Percentiles rank a stretch among this genome's conserved stretches.
phyloP scores from a whole-genome alignment of 92 coral and sea anemone species.

The Umimayanthus chanpuru region DNA sequence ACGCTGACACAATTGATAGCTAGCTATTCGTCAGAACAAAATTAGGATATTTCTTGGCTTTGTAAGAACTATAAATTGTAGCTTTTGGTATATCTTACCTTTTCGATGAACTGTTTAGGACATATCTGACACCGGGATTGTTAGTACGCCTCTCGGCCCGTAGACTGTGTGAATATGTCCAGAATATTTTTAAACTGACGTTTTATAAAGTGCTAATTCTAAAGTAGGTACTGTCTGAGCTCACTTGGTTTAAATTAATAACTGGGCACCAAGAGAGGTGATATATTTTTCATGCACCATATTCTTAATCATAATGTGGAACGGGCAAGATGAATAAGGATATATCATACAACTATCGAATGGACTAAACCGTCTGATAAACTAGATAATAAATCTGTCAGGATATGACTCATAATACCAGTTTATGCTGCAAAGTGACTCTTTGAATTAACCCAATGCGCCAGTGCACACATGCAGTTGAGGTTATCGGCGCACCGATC shows the following conservation, averaged over 20 bases:
- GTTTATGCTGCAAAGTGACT: no score
- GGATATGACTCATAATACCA: background rate
- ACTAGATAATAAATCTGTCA: background rate
- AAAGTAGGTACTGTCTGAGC: background rate
- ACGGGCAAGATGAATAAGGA: background rate
- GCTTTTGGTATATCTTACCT: no score
- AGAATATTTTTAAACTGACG: background rate
- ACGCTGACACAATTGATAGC: no score
- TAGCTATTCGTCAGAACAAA: no score
- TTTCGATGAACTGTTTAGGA: background rate
- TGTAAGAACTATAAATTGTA: no score
- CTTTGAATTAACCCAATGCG: no score
- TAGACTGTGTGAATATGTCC: slow-evolving; percentile 3
- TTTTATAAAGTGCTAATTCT: background rate
- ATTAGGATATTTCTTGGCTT: no score
- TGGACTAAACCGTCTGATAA: background rate
- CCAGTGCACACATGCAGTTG: no score
- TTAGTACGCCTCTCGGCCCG: background rate
- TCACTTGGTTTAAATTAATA: background rate
- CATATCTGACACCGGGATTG: background rate
- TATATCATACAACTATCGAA: background rate
- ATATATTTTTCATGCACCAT: slow-evolving; percentile 6
- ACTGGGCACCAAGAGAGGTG: background rate
- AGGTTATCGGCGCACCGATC: no score
- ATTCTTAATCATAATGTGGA: background rate